Evolutionary conservation across 2,113 vertebrate genomes (phyloP), one percentile per base, ranked within the genome.

Genomic region (Anser brachyrhynchus): DNA sequence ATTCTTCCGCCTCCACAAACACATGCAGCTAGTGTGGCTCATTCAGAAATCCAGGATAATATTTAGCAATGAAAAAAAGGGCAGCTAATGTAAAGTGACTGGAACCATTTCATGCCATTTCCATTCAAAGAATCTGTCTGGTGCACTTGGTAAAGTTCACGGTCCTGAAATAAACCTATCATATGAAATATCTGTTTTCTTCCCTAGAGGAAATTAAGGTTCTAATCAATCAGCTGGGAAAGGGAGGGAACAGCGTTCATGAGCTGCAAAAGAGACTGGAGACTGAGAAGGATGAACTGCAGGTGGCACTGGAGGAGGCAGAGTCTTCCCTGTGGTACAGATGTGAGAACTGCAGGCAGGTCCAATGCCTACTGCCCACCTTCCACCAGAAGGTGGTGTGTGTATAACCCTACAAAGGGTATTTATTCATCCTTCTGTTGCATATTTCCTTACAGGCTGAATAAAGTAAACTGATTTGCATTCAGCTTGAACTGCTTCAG

Each of bases 121-220:
- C 61, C 78, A 81, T 72, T 66, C 61, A 93, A 84, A 94, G 51
- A 69, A 82, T 73, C 55, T 73, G 73, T 33, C 70, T 73, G 74
- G 46, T 79, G 87, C 52, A 78, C 51, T 95, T 4, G 2, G 44
- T 33, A 41, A 87, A 84, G 55, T 84, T 90, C 79, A 55, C 3
- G 51, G 67, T 37, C 65, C 78, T 88, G 82, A 92, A 86, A 91
- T 61, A 92, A 92, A 93, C 65, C 55, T 57, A 57, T 71, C 82
- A 52, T 5, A 37, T 15, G 21, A 85, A 97, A 91, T 94, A 84
- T 55, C 86, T 9, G 25, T 49, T 77, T 93, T 83, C 57, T 84
- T 93, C 89, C 91, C 91, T 91, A 98, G 98, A 99, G 95, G 97
- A 98, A 97, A 98, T 98, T 70, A 98, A 96, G 90, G 98, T 98